These are phyloP conservation scores for Corbicula japonica DNA, from an alignment of 2,888 invertebrate genomes.

Conservation along the genomic window DNA sequence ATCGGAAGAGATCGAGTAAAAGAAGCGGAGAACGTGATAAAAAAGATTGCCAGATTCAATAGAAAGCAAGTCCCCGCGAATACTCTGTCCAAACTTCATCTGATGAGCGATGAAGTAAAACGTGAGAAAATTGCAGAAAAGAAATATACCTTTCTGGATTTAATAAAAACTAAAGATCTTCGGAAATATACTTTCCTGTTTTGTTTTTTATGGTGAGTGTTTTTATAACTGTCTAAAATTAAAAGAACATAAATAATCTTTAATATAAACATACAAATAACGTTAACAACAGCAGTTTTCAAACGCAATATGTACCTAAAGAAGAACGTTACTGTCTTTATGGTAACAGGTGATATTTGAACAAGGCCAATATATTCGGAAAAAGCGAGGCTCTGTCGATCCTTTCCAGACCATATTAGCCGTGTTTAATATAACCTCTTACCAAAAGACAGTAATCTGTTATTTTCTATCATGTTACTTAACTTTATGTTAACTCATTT, in stretches of 20 bases:
- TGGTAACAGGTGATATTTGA: not conserved
- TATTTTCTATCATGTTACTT: no score
- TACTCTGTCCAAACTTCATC: not conserved
- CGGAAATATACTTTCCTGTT: constrained; percentile 39
- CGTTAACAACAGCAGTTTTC: not conserved
- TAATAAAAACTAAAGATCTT: constrained; percentile 30
- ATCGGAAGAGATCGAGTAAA: constrained; percentile 50
- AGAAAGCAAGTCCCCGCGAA: constrained; percentile 48
- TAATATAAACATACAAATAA: not conserved
- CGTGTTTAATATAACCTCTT: no score
- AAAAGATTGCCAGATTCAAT: constrained; percentile 52
- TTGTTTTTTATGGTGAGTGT: constrained; percentile 47
- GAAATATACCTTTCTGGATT: constrained; percentile 54
- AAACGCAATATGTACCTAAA: not conserved
- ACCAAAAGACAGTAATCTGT: no score
- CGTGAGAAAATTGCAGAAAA: constrained; percentile 12
- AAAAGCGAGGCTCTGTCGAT: not conserved
- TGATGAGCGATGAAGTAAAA: constrained; percentile 3
- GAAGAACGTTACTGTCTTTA: not conserved
- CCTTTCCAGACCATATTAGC: no score
- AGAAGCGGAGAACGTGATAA: constrained; percentile 53
- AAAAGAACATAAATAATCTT: not conserved
- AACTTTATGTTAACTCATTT: no score
- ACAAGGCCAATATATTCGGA: not conserved
- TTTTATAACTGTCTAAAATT: not conserved